Evolutionary conservation across 2,113 vertebrate species (phyloP), one percentile per base, ranked within the genome.

Genomic region (Phocoena phocoena): DNA sequence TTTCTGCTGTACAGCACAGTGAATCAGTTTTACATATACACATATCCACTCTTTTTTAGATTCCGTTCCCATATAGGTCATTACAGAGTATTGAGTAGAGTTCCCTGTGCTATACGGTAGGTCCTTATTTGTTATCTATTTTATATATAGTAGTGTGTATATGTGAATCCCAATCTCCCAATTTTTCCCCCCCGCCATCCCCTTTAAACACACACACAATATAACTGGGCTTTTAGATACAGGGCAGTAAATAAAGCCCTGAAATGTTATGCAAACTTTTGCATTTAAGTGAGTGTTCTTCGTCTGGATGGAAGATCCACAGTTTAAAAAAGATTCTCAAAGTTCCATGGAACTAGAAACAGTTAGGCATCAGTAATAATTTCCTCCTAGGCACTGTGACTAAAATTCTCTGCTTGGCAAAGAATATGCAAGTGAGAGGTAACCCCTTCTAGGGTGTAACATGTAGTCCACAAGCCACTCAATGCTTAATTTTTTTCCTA

Each of bases 251-350:
- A 93, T 38, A 68, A 95, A 74, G 14, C 3, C 26, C 58, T 71
- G 17, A 55, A 67, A 79, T 26, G 41, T 80, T 90, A 79, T 31
- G 36, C 21, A 94, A 83, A 93, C 10, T 11, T 89, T 79, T 88
- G 50, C 36, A 38, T 47, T 89, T 28, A 79, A 60, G 17, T 91
- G 44, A 68, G 9, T 95, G 36, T 55, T 8, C 79, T 93, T 67
- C 36, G 13, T 41, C 47, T 85, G 25, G 23, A 47, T 63, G 87
- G 62, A 88, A 83, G 68, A 90, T 10, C 8, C 15, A 68, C 5
- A 53, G 4, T 88, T 95, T 95, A 21, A 71, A 85, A 36, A 94
- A n/a, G 26, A 94, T 31, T 79, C 36, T 88, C 65, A 58, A 90
- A 81, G 4, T 15, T 87, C 62, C 6, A 1, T 58, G 41, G 80